These are phyloP conservation scores for Echinometra lucunter DNA, from an alignment of 53 echinoderm and acorn worm species.

Conservation along the genomic window DNA sequence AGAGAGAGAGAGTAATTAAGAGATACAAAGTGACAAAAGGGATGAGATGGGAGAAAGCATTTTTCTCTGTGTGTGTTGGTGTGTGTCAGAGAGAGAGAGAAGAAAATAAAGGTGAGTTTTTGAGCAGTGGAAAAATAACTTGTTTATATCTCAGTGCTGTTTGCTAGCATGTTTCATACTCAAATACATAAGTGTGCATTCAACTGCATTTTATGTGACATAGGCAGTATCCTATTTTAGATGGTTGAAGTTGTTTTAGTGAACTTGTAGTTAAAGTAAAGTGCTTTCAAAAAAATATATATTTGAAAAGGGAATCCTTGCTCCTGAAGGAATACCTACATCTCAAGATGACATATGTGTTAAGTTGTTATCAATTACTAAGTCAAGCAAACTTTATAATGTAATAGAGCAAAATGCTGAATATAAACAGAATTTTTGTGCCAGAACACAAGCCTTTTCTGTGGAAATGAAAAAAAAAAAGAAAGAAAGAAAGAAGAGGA, in stretches of 20 bases:
- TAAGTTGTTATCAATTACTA: background rate
- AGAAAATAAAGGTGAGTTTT: background rate
- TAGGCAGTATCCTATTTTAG: background rate
- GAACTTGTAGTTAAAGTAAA: background rate
- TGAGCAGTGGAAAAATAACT: background rate
- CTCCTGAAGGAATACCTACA: background rate
- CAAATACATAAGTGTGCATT: background rate
- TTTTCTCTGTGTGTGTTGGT: background rate
- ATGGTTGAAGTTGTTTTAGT: background rate
- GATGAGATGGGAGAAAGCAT: background rate
- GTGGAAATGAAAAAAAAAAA: no score
- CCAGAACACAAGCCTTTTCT: no score
- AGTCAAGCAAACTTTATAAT: background rate
- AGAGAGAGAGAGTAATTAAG: background rate
- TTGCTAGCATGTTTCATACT: background rate
- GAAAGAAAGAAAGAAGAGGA: no score
- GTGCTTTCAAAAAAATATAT: no score
- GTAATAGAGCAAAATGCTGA: background rate
- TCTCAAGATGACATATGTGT: background rate
- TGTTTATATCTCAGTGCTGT: conserved; percentile 7
- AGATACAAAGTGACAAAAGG: background rate
- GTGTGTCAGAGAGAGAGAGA: background rate
- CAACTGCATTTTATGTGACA: background rate
- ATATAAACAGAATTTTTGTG: no score
- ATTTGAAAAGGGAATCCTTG: background rate